These are phyloP conservation scores for Odontocolon sp. DNA, from an alignment of 2,888 invertebrate genomes.

Conservation along the genomic window DNA sequence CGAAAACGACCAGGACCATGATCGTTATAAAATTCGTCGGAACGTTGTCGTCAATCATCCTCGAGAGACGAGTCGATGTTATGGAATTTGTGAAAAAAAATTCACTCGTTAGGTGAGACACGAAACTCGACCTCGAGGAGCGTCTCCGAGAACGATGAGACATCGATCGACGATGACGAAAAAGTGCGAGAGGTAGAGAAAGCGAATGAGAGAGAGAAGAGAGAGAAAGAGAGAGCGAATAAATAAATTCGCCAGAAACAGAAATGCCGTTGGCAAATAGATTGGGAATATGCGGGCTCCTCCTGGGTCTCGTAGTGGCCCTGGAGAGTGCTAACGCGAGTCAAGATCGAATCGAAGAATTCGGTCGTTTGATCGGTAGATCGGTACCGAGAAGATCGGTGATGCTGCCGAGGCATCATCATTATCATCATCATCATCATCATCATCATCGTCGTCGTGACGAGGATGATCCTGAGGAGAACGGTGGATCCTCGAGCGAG, in stretches of 20 bases:
- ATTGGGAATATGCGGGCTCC: constrained; percentile 46
- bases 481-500: no score
- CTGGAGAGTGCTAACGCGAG: constrained; percentile 36
- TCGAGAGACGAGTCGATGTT: no score
- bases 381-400: constrained; percentile 77
- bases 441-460: no score
- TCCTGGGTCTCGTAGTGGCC: constrained; percentile 40
- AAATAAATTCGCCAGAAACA: constrained; percentile 63
- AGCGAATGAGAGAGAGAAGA: constrained; percentile 48
- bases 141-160: constrained; percentile 61
- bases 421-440: no score
- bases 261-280: constrained; percentile 52
- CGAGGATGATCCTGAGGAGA: no score
- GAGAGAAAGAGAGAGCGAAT: constrained; percentile 63
- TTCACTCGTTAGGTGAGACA: not conserved
- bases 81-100: not conserved
- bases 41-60: no score
- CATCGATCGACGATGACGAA: constrained; percentile 71
- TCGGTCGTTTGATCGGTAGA: constrained; percentile 62
- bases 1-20: no score
- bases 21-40: no score
- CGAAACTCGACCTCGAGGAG: constrained; percentile 5
- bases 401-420: constrained; percentile 71
- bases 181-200: constrained; percentile 78
- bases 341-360: no score